Conservation (phyloP, 2,113 vertebrate genomes). For the Aythya baeri region DNA sequence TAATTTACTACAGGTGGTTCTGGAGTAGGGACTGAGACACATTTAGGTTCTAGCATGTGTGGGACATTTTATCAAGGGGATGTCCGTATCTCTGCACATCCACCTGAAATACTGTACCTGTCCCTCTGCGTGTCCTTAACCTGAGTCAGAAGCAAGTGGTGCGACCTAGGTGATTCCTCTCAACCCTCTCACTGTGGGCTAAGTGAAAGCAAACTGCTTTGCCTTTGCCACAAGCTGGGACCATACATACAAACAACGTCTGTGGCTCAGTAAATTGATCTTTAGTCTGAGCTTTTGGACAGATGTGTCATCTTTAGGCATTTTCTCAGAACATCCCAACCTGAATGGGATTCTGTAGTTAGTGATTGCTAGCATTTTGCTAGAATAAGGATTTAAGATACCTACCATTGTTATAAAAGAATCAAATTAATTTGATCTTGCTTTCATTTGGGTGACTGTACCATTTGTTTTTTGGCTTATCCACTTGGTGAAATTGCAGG, state of each 20-base stretch:
- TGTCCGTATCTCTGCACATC: background rate
- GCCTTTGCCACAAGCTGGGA: background rate
- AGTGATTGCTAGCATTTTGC: background rate
- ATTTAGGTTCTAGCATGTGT: background rate
- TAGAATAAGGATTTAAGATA: background rate
- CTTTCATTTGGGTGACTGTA: background rate
- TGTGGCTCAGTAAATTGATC: background rate
- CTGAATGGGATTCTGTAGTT: background rate
- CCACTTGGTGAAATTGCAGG: background rate
- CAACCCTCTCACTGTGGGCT: background rate
- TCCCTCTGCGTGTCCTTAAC: background rate
- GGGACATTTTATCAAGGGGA: background rate
- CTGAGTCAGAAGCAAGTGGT: background rate
- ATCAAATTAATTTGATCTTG: background rate
- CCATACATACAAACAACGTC: background rate
- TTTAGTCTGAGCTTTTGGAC: background rate
- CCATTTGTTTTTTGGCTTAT: background rate
- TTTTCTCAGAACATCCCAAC: background rate
- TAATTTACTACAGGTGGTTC: background rate
- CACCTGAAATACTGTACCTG: background rate
- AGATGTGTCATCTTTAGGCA: background rate
- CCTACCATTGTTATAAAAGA: background rate
- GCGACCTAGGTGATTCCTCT: background rate
- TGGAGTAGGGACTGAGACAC: background rate
- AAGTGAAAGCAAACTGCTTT: background rate